Base-by-base conservation (phyloP, 2,797 vertebrate genomes). In the Apogon talboti region DNA sequence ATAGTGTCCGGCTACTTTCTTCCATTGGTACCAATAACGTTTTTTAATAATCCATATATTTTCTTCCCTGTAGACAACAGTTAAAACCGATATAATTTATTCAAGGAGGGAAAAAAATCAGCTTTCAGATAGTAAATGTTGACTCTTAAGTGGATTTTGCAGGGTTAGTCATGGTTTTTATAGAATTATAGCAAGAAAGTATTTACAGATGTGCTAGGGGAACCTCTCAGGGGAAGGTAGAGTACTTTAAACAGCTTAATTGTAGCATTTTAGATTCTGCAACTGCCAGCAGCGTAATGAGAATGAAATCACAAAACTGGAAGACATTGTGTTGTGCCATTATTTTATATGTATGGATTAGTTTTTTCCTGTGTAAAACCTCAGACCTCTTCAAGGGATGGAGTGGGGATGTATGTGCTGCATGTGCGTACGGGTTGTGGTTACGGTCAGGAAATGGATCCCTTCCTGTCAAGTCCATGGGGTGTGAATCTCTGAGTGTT, bases 391-490 rank as follows among this genome's bases (percentile, higher is more conserved):
- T 71, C 1, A 19, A 60, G 42, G 33, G 53, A 75, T 42, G 38
- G 64, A 64, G 13, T 0, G 13, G 46, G 52, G 61, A 59, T 75
- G 70, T 66, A 49, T 54, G 30, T n/a, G 59, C 60, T 69, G 63
- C 69, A 57, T 76, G 71, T 81, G 78, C 70, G 62, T 71, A 85
- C 80, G 90, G 84, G 93, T 87, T 88, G 83, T 54, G 88, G 89
- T 92, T 77, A 70, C 80, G 90, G 83, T 85, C 87, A 93, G 94
- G 92, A 96, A 96, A 95, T 71, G 64, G 80, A 88, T 85, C 89
- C 87, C 86, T 95, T 95, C 94, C 81, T 71, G 78, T 90, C 87
- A 82, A 78, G 82, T 64, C 89, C 76, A 58, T 53, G 61, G 84
- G 78, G 90, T 88, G 85, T 87, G 87, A 90, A 86, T 90, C 84